Conservation (phyloP, 2,888 invertebrate genomes). For the Catonia carolina region DNA sequence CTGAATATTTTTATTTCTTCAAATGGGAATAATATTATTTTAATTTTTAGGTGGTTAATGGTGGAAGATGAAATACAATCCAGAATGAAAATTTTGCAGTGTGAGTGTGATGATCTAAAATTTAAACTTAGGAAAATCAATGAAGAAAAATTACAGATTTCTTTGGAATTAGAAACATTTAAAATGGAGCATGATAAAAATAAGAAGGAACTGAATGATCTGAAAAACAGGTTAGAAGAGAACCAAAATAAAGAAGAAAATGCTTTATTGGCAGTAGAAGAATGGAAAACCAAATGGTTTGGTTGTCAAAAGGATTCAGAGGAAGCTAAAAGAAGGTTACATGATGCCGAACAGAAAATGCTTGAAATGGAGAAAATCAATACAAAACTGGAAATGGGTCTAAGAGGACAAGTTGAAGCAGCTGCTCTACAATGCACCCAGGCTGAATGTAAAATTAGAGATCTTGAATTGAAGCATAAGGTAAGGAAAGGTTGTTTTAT, state of each 20-base stretch:
- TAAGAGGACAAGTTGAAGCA: conserved; percentile 21
- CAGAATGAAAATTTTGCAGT: background rate
- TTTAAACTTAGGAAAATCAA: too few species aligned
- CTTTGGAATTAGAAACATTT: background rate
- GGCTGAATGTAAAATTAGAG: conserved; percentile 18
- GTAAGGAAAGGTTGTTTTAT: too few species aligned
- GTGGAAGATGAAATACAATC: background rate
- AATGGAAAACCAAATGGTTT: conserved; percentile 1
- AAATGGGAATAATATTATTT: too few species aligned
- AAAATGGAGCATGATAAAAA: background rate
- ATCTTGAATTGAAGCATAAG: conserved; percentile 19
- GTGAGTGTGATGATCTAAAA: background rate
- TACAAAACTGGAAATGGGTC: conserved; percentile 32
- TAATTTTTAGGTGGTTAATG: background rate
- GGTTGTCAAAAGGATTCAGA: conserved; percentile 15
- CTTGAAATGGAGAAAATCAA: conserved; percentile 15
- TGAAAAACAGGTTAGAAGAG: background rate
- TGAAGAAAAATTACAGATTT: background rate
- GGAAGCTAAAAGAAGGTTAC: background rate
- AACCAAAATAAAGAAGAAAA: background rate
- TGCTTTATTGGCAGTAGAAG: background rate
- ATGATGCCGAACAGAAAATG: conserved; percentile 13
- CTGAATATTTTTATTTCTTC: too few species aligned
- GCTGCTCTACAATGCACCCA: conserved; percentile 21
- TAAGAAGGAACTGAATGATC: conserved; percentile 16